Evolutionary conservation across 2,113 vertebrate species (phyloP), one percentile per base, ranked within the genome.

Genomic region (Acanthochromis polyacanthus): DNA sequence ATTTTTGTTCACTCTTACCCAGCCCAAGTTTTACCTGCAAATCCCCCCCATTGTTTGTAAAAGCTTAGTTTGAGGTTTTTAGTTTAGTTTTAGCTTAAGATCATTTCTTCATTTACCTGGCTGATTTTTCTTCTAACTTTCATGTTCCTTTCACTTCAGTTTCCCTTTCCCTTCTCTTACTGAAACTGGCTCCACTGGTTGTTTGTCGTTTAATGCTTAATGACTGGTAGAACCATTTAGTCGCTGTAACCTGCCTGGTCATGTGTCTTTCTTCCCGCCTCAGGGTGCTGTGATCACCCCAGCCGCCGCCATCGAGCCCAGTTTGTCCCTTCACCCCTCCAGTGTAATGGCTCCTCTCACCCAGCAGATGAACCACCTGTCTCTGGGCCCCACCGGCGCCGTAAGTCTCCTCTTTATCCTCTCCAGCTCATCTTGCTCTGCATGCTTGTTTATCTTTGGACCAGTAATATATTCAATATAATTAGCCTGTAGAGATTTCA

Each of bases 361-460:
- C 86, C 98, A 99, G 91, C 98, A 99, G 95, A 99, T 99, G 96
- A 99, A 97, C 91, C 98, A 99, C 84, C 94, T 99, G 94, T 99
- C 98, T n/a, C 90, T 99, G 95, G 98, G 97, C 89, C 98, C 96
- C 88, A 96, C 97, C 90, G 97, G 97, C 95, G 97, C 97, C 76
- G 98, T 99, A 93, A 96, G 97, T 82, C 69, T 59, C 50, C 38
- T 10, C 59, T 55, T 56, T 64, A 48, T n/a, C 40, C 11, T 4
- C 45, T 51, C 48, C 19, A n/a, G 48, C 22, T 45, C 45, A 30
- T 19, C 22, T 20, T 19, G 0, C 45, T 20, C 46, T 55, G 5
- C 20, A 12, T 64, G 14, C 8, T 2, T 51, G 4, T 60, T 52
- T 45, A 40, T 22, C 23, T 46, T 65, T 46, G 16, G 10, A 46